Percentiles rank a stretch among this genome's conserved stretches.
Conservation (phyloP, 2,113 vertebrate species). For the Coregonus clupeaformis region DNA sequence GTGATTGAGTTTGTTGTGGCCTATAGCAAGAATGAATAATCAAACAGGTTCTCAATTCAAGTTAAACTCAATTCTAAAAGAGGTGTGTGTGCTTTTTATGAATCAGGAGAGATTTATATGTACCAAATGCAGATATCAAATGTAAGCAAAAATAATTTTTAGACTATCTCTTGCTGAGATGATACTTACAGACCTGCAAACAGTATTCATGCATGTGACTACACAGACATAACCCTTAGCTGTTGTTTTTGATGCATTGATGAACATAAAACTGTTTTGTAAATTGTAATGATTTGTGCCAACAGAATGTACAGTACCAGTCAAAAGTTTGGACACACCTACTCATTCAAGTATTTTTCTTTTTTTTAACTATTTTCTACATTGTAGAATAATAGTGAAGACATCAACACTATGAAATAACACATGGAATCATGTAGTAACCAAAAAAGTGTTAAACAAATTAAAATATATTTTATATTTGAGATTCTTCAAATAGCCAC, state of each 20-base stretch:
- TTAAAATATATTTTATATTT: too few relatives aligned
- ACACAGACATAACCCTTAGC: constrained; percentile 13
- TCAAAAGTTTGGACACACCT: too few relatives aligned
- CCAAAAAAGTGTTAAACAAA: too few relatives aligned
- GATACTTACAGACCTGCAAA: not conserved
- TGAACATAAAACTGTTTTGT: constrained; percentile 42
- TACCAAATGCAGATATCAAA: constrained; percentile 10
- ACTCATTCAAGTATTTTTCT: too few relatives aligned
- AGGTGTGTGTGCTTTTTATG: not conserved
- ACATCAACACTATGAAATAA: too few relatives aligned
- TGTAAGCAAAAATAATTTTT: not conserved
- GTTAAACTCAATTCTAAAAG: not conserved
- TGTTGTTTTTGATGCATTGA: constrained; percentile 29
- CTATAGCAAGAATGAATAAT: constrained; percentile 19
- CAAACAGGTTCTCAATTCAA: not conserved
- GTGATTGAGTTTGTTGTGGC: constrained; percentile 14
- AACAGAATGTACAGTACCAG: constrained; percentile 72
- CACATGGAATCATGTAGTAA: too few relatives aligned
- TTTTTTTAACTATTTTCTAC: too few relatives aligned
- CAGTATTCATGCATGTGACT: constrained; percentile 30
- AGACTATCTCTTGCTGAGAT: too few relatives aligned
- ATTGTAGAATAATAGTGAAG: too few relatives aligned
- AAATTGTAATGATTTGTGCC: constrained; percentile 63
- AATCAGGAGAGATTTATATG: not conserved
- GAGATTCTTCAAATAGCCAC: too few relatives aligned